Base-by-base conservation (phyloP, 2,113 vertebrate species). In the Perccottus glenii region DNA sequence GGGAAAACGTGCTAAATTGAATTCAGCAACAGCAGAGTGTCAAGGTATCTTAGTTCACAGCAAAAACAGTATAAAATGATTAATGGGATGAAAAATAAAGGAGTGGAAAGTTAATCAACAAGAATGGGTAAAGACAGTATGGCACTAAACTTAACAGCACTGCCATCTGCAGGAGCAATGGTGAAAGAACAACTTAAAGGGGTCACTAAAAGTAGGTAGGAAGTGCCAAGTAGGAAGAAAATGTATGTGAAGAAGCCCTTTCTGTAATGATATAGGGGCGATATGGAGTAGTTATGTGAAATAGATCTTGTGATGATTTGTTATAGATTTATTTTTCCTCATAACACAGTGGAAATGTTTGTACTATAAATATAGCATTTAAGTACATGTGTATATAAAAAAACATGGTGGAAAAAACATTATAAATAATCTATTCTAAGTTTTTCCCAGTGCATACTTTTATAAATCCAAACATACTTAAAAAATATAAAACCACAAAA, bases 351-450 rank as follows among this genome's bases (percentile, higher is more conserved):
- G 38, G 38, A 40, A 40, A 40, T 40, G 38, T 40, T 40, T 40
- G 8, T 40, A 40, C 38, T 40, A 40, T 6, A 40, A 40, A 40
- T 40, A 40, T 2, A 3, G 8, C 38, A 40, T 40, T 40, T 40
- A 40, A 40, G 38, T 40, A 40, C 44, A 14, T 43, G 7, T 36
- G 43, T 60, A 45, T 36, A 33, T n/a, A 46, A 56, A 64, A 71
- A 47, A 72, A 62, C 40, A 59, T 42, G 36, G 32, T 67, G 67
- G 63, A 14, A 69, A 27, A 71, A 10, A 65, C 51, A 62, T 49
- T 58, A 78, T 63, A 78, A 86, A 87, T 89, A 85, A 86, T 84
- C 81, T 85, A 89, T 84, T 87, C 43, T 60, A 84, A 73, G 48
- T 57, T 0, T 59, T 27, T 64, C 73, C 66, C 76, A 65, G 48